phyloP scores from a whole-genome alignment of 2,888 invertebrate species.

The Protodeltote pygarga region DNA sequence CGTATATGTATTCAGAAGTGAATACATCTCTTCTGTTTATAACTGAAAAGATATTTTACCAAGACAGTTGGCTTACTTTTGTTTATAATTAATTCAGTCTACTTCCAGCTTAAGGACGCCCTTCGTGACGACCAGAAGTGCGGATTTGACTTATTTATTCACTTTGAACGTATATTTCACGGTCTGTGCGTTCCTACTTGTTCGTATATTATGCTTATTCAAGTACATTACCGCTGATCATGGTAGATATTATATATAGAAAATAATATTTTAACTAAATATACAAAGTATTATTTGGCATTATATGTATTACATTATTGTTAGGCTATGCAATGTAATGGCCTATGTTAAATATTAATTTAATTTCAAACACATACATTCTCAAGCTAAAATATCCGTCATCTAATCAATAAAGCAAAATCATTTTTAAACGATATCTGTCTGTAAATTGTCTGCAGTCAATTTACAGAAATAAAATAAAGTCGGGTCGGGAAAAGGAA shows the following conservation, averaged over 20 bases:
- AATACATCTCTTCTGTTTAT: conserved; percentile 20
- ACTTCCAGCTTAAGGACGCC: conserved; percentile 48
- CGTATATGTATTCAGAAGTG: conserved; percentile 15
- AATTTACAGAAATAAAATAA: conserved; percentile 25
- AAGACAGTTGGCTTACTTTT: conserved; percentile 56
- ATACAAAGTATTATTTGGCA: too few relatives aligned
- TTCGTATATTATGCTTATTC: too few relatives aligned
- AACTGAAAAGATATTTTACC: conserved; percentile 33
- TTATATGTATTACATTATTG: too few relatives aligned
- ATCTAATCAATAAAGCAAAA: not conserved
- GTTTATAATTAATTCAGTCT: conserved; percentile 68
- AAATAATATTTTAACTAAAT: too few relatives aligned
- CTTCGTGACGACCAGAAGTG: conserved; percentile 30
- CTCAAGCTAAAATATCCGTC: not conserved
- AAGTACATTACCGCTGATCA: not conserved
- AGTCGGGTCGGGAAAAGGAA: conserved; percentile 19
- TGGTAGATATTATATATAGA: too few relatives aligned
- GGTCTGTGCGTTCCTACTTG: conserved; percentile 2
- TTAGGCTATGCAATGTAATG: too few relatives aligned
- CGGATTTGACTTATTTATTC: conserved; percentile 48
- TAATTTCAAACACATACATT: too few relatives aligned
- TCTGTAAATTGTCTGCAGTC: conserved; percentile 4
- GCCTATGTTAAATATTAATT: too few relatives aligned
- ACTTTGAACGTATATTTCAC: conserved; percentile 33
- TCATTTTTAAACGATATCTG: conserved; percentile 1